Conservation (phyloP, 2,888 invertebrate genomes). For the Calephelis perditalis region DNA sequence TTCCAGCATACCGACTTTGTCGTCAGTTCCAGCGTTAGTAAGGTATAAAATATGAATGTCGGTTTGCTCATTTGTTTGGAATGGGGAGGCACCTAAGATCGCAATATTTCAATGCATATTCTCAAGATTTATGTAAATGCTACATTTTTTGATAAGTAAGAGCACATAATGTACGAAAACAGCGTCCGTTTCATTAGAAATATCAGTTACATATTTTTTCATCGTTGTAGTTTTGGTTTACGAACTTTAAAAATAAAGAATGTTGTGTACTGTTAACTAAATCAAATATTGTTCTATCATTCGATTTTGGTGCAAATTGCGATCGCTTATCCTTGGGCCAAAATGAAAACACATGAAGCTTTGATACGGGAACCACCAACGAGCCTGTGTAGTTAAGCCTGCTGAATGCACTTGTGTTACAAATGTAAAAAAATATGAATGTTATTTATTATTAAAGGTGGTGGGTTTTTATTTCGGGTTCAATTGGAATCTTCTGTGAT, state of each 20-base stretch:
- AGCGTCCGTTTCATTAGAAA: no score
- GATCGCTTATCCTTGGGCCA: slow-evolving; percentile 37
- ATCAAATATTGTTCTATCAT: no score
- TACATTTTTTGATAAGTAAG: no score
- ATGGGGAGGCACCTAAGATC: slow-evolving; percentile 40
- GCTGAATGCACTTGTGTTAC: slow-evolving; percentile 25
- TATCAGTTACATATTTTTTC: no score
- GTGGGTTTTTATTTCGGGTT: slow-evolving; percentile 18
- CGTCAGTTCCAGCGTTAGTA: slow-evolving; percentile 83
- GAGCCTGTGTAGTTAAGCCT: slow-evolving; percentile 45
- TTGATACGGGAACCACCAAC: slow-evolving; percentile 35
- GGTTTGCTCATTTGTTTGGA: slow-evolving; percentile 56
- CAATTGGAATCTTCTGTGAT: background rate
- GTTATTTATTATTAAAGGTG: slow-evolving; percentile 23
- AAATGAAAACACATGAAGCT: slow-evolving; percentile 47
- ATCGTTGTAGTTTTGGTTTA: no score
- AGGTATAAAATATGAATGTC: slow-evolving; percentile 75
- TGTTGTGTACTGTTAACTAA: no score
- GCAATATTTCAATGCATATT: slow-evolving; percentile 36
- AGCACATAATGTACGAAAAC: no score
- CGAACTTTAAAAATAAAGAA: background rate
- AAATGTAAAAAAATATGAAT: slow-evolving; percentile 17
- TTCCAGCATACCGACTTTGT: slow-evolving; percentile 93
- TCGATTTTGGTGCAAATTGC: slow-evolving; percentile 38
- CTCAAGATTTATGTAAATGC: background rate